Evolutionary conservation across 2,888 invertebrate genomes (phyloP).

Genomic region (Nezara viridula): DNA sequence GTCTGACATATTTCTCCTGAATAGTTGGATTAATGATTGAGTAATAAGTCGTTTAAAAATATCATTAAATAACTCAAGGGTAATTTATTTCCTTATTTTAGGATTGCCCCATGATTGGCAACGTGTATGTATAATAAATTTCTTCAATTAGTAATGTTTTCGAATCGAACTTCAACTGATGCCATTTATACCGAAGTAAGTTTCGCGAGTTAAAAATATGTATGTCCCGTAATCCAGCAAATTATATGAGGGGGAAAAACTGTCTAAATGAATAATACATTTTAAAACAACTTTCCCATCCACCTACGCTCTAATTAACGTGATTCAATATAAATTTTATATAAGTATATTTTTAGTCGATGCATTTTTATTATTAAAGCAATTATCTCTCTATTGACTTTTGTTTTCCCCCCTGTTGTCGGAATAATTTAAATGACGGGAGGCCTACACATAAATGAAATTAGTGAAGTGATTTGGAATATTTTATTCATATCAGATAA

Average conservation of each 20-base stretch:
- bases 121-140: too few species aligned
- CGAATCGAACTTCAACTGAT: not conserved
- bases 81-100: too few species aligned
- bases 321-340: slow-evolving; percentile 42
- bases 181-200: not conserved
- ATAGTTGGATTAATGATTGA: too few species aligned
- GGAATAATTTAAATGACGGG: slow-evolving; percentile 52
- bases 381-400: slow-evolving; percentile 30
- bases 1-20: too few species aligned
- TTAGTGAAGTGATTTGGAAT: slow-evolving; percentile 42
- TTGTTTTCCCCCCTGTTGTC: not conserved
- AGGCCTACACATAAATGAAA: slow-evolving; percentile 54
- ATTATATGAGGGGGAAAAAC: not conserved
- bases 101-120: too few species aligned
- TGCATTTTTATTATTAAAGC: slow-evolving; percentile 52
- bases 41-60: too few species aligned
- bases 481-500: slow-evolving; percentile 33
- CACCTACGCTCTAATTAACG: not conserved
- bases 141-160: not conserved
- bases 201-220: not conserved
- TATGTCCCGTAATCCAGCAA: not conserved
- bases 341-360: slow-evolving; percentile 47
- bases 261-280: slow-evolving; percentile 5
- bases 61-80: too few species aligned
- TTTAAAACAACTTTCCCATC: not conserved